Percentiles rank a stretch among this genome's conserved stretches.
These are phyloP conservation scores for Sylvicola cinctus DNA, from an alignment of 2,888 invertebrate genomes.

Conservation along the genomic window DNA sequence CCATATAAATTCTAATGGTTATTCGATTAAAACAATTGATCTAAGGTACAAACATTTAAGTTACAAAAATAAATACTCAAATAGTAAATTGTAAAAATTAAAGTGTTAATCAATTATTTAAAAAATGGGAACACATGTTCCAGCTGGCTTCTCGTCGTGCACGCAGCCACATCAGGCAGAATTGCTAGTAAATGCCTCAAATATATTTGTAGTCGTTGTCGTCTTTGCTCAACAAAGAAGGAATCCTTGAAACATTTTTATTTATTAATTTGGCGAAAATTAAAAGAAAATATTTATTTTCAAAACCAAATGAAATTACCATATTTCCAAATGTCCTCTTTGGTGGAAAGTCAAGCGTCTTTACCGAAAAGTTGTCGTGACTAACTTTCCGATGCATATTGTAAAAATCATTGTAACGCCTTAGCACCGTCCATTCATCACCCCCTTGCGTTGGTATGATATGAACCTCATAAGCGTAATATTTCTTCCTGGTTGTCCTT, in stretches of 20 bases:
- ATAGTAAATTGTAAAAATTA: too few relatives aligned
- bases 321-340: slow-evolving; percentile 88
- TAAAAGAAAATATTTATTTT: slow-evolving; percentile 4
- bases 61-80: too few relatives aligned
- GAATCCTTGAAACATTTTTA: slow-evolving; percentile 34
- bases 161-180: slow-evolving; percentile 54
- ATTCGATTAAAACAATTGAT: too few relatives aligned
- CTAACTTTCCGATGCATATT: slow-evolving; percentile 65
- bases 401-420: slow-evolving; percentile 84
- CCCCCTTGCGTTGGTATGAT: slow-evolving; percentile 19
- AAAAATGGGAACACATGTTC: slow-evolving; percentile 73
- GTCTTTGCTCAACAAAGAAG: slow-evolving; percentile 68
- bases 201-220: slow-evolving; percentile 70
- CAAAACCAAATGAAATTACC: slow-evolving; percentile 27
- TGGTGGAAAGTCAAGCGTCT: slow-evolving; percentile 77
- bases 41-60: too few relatives aligned
- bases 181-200: slow-evolving; percentile 63
- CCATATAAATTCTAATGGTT: too few relatives aligned
- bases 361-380: slow-evolving; percentile 59
- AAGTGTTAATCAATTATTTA: slow-evolving; percentile 28
- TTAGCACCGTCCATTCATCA: slow-evolving; percentile 91
- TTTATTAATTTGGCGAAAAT: neutral
- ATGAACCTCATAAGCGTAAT: slow-evolving; percentile 22
- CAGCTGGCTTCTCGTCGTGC: slow-evolving; percentile 56
- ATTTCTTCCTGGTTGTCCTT: slow-evolving; percentile 10